Percentiles rank a stretch among this genome's conserved stretches.
Evolutionary conservation across 2,888 invertebrate genomes (phyloP).

Genomic region (Callosobruchus maculatus): DNA sequence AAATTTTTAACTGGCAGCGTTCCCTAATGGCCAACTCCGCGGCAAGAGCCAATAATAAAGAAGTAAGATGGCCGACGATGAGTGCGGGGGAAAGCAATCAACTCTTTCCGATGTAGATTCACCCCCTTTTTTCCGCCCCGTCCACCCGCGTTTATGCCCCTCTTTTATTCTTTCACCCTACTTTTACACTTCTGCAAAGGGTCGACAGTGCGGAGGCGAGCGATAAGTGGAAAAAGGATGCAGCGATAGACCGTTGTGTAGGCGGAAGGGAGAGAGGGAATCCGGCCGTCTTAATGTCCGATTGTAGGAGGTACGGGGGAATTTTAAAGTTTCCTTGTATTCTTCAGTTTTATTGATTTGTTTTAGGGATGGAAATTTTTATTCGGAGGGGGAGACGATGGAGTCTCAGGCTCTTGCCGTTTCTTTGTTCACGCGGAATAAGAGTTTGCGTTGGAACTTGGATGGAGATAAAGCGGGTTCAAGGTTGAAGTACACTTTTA

Average conservation of each 20-base stretch:
- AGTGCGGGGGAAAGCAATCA: slow-evolving; percentile 45
- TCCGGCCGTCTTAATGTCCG: slow-evolving; percentile 27
- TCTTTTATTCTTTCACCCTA: slow-evolving; percentile 50
- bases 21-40: slow-evolving; percentile 23
- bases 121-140: slow-evolving; percentile 39
- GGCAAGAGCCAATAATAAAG: slow-evolving; percentile 45
- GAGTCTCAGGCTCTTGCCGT: neutral
- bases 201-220: slow-evolving; percentile 15
- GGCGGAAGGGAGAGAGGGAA: slow-evolving; percentile 10
- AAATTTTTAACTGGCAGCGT: slow-evolving; percentile 22
- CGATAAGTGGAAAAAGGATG: slow-evolving; percentile 11
- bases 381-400: neutral
- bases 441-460: neutral
- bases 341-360: slow-evolving; percentile 36
- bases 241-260: slow-evolving; percentile 7
- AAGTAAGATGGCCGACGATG: slow-evolving; percentile 48
- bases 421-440: neutral
- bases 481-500: too few relatives aligned
- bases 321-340: slow-evolving; percentile 37
- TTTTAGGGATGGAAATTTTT: slow-evolving; percentile 8
- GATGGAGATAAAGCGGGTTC: neutral
- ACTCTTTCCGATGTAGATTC: slow-evolving; percentile 50
- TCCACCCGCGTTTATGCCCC: slow-evolving; percentile 45
- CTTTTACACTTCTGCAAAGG: slow-evolving; percentile 46
- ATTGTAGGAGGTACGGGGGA: slow-evolving; percentile 32